Conservation (phyloP, 2,113 vertebrate genomes). For the Bufo bufo region DNA sequence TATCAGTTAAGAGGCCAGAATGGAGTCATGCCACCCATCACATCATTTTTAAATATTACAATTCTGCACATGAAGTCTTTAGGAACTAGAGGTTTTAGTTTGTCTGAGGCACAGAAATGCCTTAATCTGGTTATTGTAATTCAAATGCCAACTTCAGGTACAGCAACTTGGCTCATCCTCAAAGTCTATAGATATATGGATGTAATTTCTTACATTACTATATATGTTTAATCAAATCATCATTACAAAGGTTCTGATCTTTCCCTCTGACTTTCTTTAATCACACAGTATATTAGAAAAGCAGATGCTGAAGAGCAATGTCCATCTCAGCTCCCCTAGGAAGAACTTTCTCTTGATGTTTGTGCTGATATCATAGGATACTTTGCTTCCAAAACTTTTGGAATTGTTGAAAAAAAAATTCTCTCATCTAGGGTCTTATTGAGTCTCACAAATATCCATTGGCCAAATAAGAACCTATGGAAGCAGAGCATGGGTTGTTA, state of each 20-base stretch:
- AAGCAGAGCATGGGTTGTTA: background rate
- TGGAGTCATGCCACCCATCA: background rate
- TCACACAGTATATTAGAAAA: slow-evolving; percentile 34
- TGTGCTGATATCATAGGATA: background rate
- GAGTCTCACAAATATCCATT: background rate
- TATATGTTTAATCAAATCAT: slow-evolving; percentile 42
- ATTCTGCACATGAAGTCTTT: background rate
- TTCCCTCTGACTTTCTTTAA: slow-evolving; percentile 42
- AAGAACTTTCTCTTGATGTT: background rate
- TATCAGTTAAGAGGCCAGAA: background rate
- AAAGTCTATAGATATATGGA: slow-evolving; percentile 35
- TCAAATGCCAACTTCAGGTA: slow-evolving; percentile 3
- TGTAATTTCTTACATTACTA: slow-evolving; percentile 41
- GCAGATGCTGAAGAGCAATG: slow-evolving; percentile 32
- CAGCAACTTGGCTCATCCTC: slow-evolving; percentile 24
- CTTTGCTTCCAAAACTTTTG: background rate
- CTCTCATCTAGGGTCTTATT: background rate
- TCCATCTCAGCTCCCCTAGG: background rate
- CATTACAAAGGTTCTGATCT: slow-evolving; percentile 16
- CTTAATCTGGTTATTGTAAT: slow-evolving; percentile 28
- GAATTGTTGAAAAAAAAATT: background rate
- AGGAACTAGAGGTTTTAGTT: background rate
- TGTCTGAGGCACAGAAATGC: background rate
- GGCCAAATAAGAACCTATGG: background rate
- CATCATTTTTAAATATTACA: slow-evolving; percentile 8